Evolutionary conservation across 2,888 invertebrate species (phyloP).

Genomic region (Furcula furcula): DNA sequence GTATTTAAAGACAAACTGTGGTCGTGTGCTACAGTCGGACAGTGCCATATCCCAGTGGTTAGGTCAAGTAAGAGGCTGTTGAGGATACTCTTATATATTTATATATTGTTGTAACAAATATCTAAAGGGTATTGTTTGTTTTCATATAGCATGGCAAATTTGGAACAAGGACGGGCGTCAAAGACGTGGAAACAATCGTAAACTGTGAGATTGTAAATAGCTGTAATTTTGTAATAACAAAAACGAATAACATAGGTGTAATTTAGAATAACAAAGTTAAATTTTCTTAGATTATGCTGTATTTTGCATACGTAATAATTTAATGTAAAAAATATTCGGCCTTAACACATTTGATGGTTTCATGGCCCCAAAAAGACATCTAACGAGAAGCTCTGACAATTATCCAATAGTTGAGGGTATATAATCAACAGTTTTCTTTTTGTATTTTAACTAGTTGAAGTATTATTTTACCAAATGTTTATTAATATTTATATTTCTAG

Average conservation of each 20-base stretch:
- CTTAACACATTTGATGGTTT: constrained; percentile 13
- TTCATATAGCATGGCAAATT: not conserved
- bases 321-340: constrained; percentile 8
- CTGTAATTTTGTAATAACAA: constrained; percentile 39
- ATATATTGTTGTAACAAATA: no score
- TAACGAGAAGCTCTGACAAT: constrained; percentile 5
- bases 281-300: constrained; percentile 18
- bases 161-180: not conserved
- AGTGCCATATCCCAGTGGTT: not conserved
- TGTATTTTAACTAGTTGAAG: not conserved
- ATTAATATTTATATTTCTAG: constrained; percentile 8
- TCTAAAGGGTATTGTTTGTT: not conserved
- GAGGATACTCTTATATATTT: no score
- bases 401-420: no score
- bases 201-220: constrained; percentile 37
- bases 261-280: constrained; percentile 32
- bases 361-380: constrained; percentile 25
- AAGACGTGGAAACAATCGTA: constrained; percentile 13
- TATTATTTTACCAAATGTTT: not conserved
- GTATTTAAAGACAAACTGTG: constrained; percentile 22
- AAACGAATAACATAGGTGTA: constrained; percentile 38
- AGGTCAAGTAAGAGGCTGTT: not conserved
- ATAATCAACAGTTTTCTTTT: not conserved
- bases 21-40: constrained; percentile 9
- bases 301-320: constrained; percentile 26